Percentiles rank a stretch among this genome's conserved stretches.
Conservation (phyloP, 2,888 invertebrate species). For the Scrobipalpa atriplicella region DNA sequence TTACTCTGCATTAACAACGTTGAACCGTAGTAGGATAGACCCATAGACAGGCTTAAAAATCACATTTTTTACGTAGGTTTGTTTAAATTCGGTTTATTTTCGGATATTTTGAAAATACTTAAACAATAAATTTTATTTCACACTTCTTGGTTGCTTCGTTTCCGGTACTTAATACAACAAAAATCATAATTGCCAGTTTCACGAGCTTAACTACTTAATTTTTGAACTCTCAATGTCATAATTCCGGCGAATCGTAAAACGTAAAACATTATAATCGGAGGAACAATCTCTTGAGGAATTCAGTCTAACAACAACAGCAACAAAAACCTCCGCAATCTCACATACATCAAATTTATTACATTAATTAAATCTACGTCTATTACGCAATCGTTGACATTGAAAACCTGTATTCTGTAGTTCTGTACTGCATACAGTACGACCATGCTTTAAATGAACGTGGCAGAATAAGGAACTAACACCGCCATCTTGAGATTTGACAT, state of each 20-base stretch:
- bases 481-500: too few species aligned
- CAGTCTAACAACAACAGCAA: constrained; percentile 16
- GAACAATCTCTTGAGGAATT: constrained; percentile 16
- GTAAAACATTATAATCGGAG: constrained; percentile 18
- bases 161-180: constrained; percentile 18
- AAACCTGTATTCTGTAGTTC: constrained; percentile 31
- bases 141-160: constrained; percentile 9
- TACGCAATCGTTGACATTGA: constrained; percentile 31
- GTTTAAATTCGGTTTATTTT: background rate
- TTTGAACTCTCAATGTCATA: constrained; percentile 17
- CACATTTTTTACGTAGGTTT: background rate
- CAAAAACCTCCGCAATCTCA: constrained; percentile 26
- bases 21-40: background rate
- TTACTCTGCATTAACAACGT: background rate
- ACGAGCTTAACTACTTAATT: constrained; percentile 22
- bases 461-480: too few species aligned
- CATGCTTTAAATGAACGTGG: too few species aligned
- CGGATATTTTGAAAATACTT: too few species aligned
- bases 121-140: background rate
- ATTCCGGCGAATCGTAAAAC: constrained; percentile 20
- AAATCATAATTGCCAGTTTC: constrained; percentile 21
- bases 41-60: background rate
- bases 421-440: background rate
- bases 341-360: constrained; percentile 29
- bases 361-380: constrained; percentile 34